phyloP scores from a whole-genome alignment of 2,888 invertebrate species.

The Lacanobia wlatinum region DNA sequence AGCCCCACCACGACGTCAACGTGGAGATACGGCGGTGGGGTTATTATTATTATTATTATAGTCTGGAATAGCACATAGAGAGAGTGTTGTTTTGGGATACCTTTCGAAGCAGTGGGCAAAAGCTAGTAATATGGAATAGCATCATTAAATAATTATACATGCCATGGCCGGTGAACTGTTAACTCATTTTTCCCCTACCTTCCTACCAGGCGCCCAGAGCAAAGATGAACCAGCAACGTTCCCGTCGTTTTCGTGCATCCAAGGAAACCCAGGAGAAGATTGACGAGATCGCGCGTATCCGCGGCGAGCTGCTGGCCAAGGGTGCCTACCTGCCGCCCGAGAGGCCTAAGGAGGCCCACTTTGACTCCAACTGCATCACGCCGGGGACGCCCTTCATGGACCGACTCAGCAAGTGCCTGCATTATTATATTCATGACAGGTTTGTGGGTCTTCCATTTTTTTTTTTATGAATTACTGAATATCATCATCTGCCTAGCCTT shows the following conservation, averaged over 20 bases:
- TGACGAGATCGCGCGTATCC: conserved; percentile 95
- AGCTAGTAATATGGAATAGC: too few relatives aligned
- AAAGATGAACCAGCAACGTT: conserved; percentile 99
- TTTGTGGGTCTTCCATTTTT: conserved; percentile 65
- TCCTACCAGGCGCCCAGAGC: conserved; percentile 96
- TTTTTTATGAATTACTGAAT: neutral
- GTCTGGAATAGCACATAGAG: too few relatives aligned
- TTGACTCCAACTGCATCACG: conserved; percentile 99
- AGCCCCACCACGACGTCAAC: too few relatives aligned
- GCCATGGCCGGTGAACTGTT: too few relatives aligned
- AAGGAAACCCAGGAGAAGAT: conserved; percentile 98
- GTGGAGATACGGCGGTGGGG: too few relatives aligned
- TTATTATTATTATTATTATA: too few relatives aligned
- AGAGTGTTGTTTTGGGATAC: too few relatives aligned
- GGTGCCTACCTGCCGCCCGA: conserved; percentile 95
- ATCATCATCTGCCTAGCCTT: too few relatives aligned
- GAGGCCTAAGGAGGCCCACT: conserved; percentile 97
- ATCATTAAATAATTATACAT: too few relatives aligned
- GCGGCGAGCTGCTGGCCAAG: conserved; percentile 93
- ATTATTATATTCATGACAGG: conserved; percentile 96
- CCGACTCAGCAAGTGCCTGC: conserved; percentile 95
- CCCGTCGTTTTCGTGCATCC: conserved; percentile 98
- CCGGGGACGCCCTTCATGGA: conserved; percentile 99
- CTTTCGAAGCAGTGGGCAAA: too few relatives aligned
- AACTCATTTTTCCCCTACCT: neutral